Percentiles rank a stretch among this genome's conserved stretches.
These are phyloP conservation scores for Frankliniella fusca DNA, from an alignment of 2,888 invertebrate genomes.

Conservation along the genomic window DNA sequence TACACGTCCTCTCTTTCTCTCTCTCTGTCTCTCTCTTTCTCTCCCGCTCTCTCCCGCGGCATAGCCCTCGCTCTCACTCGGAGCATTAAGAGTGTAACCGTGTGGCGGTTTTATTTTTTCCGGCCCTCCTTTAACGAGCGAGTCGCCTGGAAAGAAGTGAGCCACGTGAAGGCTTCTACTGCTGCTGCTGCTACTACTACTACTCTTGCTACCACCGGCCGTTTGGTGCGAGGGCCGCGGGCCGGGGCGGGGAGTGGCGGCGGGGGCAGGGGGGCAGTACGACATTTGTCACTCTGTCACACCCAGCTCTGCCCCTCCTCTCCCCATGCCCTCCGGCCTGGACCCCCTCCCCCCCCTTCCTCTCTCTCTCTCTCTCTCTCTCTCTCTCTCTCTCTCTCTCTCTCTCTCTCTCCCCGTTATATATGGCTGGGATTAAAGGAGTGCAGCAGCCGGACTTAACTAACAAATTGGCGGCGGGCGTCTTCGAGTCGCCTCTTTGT, in stretches of 20 bases:
- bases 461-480: constrained; percentile 5
- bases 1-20: neutral
- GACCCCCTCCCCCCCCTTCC: too few relatives aligned
- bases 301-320: neutral
- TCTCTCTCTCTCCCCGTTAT: too few relatives aligned
- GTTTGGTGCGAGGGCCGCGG: neutral
- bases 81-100: too few relatives aligned
- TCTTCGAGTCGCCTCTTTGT: neutral
- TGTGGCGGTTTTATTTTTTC: neutral
- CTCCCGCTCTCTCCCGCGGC: neutral
- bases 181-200: too few relatives aligned
- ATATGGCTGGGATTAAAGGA: neutral
- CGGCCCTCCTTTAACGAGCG: neutral
- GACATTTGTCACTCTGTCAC: constrained; percentile 16
- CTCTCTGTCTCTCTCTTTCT: neutral
- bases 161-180: neutral
- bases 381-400: too few relatives aligned
- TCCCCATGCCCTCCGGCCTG: neutral
- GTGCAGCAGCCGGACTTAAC: neutral
- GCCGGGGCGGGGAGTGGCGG: neutral
- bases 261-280: neutral
- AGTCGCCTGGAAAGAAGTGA: neutral
- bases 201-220: too few relatives aligned
- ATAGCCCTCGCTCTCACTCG: too few relatives aligned
- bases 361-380: too few relatives aligned